phyloP scores from a whole-genome alignment of 2,888 invertebrate species.

The Scrobipalpa costella region DNA sequence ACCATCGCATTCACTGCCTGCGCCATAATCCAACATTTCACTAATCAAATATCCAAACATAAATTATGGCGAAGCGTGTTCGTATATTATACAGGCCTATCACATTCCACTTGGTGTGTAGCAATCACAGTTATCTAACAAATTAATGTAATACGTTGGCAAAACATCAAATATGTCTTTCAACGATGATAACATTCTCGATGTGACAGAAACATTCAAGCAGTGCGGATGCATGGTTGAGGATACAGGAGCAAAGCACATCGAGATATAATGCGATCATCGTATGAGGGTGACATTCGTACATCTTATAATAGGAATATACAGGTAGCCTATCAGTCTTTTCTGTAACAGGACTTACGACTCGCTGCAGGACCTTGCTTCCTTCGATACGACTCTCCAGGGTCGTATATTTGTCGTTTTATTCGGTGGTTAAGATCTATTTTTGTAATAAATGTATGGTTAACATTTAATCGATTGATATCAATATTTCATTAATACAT shows the following conservation, averaged over 20 bases:
- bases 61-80: constrained; percentile 48
- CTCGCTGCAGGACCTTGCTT: constrained; percentile 83
- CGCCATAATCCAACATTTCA: constrained; percentile 44
- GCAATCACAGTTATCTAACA: constrained; percentile 48
- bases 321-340: constrained; percentile 35
- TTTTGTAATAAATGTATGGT: constrained; percentile 47
- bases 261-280: constrained; percentile 73
- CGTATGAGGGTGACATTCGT: constrained; percentile 55
- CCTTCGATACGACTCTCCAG: constrained; percentile 80
- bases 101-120: constrained; percentile 65
- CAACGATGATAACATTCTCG: constrained; percentile 77
- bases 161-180: constrained; percentile 39
- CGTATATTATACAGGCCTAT: constrained; percentile 68
- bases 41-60: constrained; percentile 33
- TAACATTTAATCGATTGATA: constrained; percentile 31
- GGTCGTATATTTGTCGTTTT: constrained; percentile 66
- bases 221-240: constrained; percentile 67
- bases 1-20: constrained; percentile 42
- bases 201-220: constrained; percentile 69
- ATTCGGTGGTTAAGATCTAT: constrained; percentile 69
- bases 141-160: constrained; percentile 38
- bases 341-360: constrained; percentile 79
- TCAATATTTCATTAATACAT: background rate
- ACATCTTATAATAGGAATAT: constrained; percentile 32
- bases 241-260: constrained; percentile 58